Evolutionary conservation across 2,888 invertebrate species (phyloP).

Genomic region (Eupithecia abbreviata): DNA sequence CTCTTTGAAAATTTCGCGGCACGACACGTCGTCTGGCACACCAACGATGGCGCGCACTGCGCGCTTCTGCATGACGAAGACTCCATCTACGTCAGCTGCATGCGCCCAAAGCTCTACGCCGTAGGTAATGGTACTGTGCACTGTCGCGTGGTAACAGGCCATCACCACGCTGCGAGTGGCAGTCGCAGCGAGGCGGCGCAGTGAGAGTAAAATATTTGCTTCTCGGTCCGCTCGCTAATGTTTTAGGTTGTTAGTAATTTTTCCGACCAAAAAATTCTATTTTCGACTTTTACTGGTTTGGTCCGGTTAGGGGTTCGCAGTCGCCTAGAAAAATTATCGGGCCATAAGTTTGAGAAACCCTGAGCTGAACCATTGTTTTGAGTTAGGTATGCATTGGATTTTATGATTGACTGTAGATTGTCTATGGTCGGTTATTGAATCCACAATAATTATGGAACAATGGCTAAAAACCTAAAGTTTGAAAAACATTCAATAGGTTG

Average conservation of each 20-base stretch:
- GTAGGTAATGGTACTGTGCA: no score
- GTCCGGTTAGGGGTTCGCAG: background rate
- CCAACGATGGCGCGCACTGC: no score
- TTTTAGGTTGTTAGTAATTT: background rate
- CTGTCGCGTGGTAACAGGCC: no score
- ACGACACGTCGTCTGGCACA: no score
- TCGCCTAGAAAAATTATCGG: background rate
- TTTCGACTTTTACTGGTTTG: background rate
- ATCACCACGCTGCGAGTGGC: no score
- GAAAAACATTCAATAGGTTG: background rate
- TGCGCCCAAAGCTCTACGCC: no score
- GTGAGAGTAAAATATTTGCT: background rate
- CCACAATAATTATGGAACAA: background rate
- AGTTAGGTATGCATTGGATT: conserved; percentile 12
- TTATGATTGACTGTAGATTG: conserved; percentile 22
- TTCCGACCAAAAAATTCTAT: background rate
- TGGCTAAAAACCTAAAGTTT: background rate
- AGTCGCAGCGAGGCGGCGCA: no score
- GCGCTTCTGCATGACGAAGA: no score
- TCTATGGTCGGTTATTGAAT: conserved; percentile 16
- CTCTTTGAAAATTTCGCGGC: no score
- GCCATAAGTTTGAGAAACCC: background rate
- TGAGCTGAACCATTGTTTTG: background rate
- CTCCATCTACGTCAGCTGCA: no score
- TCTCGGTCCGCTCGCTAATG: background rate